These are phyloP conservation scores for Cephus cinctus DNA, from an alignment of 1,140 invertebrate genomes.

Conservation along the genomic window DNA sequence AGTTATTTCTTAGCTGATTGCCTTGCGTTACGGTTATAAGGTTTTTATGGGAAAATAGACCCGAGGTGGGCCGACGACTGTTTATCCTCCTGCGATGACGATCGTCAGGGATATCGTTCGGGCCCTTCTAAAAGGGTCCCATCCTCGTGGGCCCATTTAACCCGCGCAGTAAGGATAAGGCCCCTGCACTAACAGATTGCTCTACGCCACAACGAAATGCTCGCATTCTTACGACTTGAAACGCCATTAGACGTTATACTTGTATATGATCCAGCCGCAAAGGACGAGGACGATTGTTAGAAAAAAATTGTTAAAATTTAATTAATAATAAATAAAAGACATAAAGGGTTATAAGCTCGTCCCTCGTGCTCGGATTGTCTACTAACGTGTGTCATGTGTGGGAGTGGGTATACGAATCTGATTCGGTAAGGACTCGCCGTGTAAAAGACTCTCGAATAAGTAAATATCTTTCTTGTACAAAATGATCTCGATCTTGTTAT, in stretches of 20 bases:
- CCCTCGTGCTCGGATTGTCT: no score
- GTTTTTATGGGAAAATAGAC: slow-evolving; percentile 31
- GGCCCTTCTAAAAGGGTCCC: no score
- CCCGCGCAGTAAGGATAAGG: slow-evolving; percentile 55
- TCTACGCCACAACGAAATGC: slow-evolving; percentile 48
- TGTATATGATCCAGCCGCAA: no score
- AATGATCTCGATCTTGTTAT: neutral
- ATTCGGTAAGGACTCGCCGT: slow-evolving; percentile 12
- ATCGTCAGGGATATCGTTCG: slow-evolving; percentile 13
- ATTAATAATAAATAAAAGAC: no score
- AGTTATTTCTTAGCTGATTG: slow-evolving; percentile 58
- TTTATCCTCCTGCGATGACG: slow-evolving; percentile 3
- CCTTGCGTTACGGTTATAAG: slow-evolving; percentile 51
- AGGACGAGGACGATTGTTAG: no score
- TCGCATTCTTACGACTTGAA: no score
- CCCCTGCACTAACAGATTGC: slow-evolving; percentile 57
- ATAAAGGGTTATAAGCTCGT: no score
- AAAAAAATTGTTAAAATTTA: no score
- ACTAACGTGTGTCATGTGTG: slow-evolving; percentile 5
- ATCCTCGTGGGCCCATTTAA: slow-evolving; percentile 1
- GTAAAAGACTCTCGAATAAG: slow-evolving; percentile 5
- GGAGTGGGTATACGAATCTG: slow-evolving; percentile 12
- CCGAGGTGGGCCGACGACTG: slow-evolving; percentile 8
- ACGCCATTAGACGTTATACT: no score
- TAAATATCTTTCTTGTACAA: neutral